Percentiles rank a stretch among this genome's conserved stretches.
Conservation (phyloP, 2,888 invertebrate genomes). For the Andrena dorsata region DNA sequence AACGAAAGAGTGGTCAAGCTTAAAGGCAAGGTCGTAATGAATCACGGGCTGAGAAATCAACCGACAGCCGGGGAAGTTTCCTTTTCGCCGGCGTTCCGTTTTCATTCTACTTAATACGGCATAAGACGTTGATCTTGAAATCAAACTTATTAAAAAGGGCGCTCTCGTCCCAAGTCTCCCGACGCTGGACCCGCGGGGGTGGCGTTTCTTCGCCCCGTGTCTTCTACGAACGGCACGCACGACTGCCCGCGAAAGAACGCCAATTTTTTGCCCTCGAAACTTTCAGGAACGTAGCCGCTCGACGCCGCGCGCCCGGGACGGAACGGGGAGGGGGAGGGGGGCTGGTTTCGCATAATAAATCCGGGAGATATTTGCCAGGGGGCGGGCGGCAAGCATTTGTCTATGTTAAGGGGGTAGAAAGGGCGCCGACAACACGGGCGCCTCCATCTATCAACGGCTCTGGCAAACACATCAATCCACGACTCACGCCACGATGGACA, state of each 20-base stretch:
- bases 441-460: slow-evolving; percentile 82
- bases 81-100: slow-evolving; percentile 51
- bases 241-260: slow-evolving; percentile 69
- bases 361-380: slow-evolving; percentile 79
- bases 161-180: slow-evolving; percentile 56
- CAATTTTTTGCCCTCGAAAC: slow-evolving; percentile 72
- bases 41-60: slow-evolving; percentile 40
- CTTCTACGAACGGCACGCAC: slow-evolving; percentile 57
- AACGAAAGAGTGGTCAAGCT: slow-evolving; percentile 48
- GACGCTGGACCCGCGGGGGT: slow-evolving; percentile 44
- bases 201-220: slow-evolving; percentile 62
- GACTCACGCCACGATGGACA: slow-evolving; percentile 77
- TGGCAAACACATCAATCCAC: slow-evolving; percentile 82
- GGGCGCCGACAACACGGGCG: slow-evolving; percentile 79
- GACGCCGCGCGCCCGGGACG: not conserved
- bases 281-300: slow-evolving; percentile 70
- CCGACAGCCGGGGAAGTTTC: slow-evolving; percentile 42
- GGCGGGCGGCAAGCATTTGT: slow-evolving; percentile 80
- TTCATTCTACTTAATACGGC: slow-evolving; percentile 63
- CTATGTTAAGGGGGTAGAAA: slow-evolving; percentile 77
- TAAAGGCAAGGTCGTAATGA: slow-evolving; percentile 58
- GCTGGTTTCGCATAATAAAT: slow-evolving; percentile 82
- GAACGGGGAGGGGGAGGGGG: slow-evolving; percentile 60
- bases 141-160: slow-evolving; percentile 69
- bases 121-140: slow-evolving; percentile 61